Conservation (phyloP, 2,888 invertebrate species). For the Bruchidius siliquastri region DNA sequence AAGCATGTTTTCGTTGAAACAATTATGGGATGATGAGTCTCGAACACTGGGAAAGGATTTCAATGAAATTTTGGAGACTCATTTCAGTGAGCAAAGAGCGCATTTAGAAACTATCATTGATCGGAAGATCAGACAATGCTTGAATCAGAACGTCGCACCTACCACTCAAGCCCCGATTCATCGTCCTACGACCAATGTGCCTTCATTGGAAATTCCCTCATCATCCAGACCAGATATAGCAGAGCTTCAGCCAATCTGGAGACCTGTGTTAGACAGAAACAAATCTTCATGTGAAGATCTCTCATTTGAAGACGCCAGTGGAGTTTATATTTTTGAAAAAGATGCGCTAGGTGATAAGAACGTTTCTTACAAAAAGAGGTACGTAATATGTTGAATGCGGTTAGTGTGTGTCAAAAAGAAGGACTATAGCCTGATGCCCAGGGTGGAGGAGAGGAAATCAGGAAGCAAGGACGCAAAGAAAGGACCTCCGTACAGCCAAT, state of each 20-base stretch:
- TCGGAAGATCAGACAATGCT: not conserved
- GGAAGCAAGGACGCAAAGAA: too few relatives aligned
- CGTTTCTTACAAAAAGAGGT: not conserved
- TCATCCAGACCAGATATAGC: not conserved
- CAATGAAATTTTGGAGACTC: slow-evolving; percentile 15
- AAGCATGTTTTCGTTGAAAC: slow-evolving; percentile 14
- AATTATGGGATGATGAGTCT: slow-evolving; percentile 5
- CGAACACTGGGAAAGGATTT: slow-evolving; percentile 11
- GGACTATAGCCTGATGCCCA: too few relatives aligned
- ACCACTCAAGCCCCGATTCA: not conserved
- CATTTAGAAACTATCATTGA: slow-evolving; percentile 14
- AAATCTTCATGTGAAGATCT: slow-evolving; percentile 47
- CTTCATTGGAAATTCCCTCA: not conserved
- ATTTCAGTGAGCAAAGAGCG: slow-evolving; percentile 20
- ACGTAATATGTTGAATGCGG: not conserved
- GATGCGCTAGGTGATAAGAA: slow-evolving; percentile 11
- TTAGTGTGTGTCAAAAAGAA: too few relatives aligned
- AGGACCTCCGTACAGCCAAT: too few relatives aligned
- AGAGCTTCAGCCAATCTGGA: slow-evolving; percentile 13
- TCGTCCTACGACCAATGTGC: not conserved
- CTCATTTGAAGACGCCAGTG: slow-evolving; percentile 38
- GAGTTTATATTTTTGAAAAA: slow-evolving; percentile 43
- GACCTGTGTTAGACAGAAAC: slow-evolving; percentile 13
- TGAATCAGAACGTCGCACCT: not conserved
- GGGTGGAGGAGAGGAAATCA: too few relatives aligned